These are phyloP conservation scores for Tryphoninae sp. DNA, from an alignment of 2,888 invertebrate genomes.

Conservation along the genomic window DNA sequence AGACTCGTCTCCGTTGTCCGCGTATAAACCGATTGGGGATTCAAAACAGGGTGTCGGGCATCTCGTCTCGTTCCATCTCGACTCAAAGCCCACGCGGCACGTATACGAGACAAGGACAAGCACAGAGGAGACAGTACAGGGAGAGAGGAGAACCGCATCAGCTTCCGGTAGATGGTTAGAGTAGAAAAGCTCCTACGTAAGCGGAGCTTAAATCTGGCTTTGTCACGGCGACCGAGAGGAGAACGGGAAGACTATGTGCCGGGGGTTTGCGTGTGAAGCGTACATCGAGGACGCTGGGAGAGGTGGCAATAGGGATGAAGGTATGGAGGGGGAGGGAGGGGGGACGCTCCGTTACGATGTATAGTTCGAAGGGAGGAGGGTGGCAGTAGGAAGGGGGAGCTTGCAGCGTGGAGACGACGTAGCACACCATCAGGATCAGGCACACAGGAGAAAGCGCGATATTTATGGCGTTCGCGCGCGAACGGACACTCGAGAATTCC, in stretches of 20 bases:
- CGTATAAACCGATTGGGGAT: constrained; percentile 64
- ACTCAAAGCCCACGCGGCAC: constrained; percentile 2
- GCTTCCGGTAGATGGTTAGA: constrained; percentile 53
- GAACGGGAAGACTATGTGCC: constrained; percentile 38
- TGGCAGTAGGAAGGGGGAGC: not conserved
- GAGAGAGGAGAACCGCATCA: not conserved
- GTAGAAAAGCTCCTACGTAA: constrained; percentile 73
- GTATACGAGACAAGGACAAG: constrained; percentile 47
- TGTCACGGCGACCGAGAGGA: constrained; percentile 69
- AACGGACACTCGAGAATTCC: constrained; percentile 61
- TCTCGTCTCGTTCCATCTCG: constrained; percentile 42
- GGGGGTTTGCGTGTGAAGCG: constrained; percentile 18
- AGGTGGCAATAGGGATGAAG: constrained; percentile 36
- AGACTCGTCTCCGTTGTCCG: constrained; percentile 38
- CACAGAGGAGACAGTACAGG: not conserved
- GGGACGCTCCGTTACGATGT: constrained; percentile 25
- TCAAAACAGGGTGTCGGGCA: constrained; percentile 62
- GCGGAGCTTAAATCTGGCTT: constrained; percentile 76
- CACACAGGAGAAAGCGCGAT: constrained; percentile 59
- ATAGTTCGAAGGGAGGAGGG: constrained; percentile 4
- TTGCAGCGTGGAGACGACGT: constrained; percentile 51
- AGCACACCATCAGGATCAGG: constrained; percentile 45
- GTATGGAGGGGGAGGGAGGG: not conserved
- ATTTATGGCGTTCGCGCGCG: constrained; percentile 70
- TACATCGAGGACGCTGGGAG: constrained; percentile 34